These are phyloP conservation scores for Brachystomella parvula DNA, from an alignment of 1,140 invertebrate genomes.

Conservation along the genomic window DNA sequence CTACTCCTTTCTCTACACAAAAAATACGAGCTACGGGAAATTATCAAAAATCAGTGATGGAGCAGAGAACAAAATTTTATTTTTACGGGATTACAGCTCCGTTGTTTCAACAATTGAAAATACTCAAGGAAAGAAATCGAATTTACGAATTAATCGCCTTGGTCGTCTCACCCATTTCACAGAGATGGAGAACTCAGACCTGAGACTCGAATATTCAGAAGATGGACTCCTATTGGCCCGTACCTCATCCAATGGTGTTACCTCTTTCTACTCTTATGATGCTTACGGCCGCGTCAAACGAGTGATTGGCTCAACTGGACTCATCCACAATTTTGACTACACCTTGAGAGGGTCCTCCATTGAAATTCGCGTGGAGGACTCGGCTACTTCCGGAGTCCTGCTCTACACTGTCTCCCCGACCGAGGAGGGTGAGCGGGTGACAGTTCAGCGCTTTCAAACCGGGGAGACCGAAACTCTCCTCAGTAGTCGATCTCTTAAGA, in stretches of 20 bases:
- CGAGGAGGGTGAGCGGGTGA: conserved; percentile 28
- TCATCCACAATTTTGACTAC: conserved; percentile 30
- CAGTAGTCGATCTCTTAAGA: conserved; percentile 13
- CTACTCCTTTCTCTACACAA: conserved; percentile 91
- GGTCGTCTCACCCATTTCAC: conserved; percentile 69
- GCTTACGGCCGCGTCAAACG: conserved; percentile 26
- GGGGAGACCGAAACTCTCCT: conserved; percentile 1
- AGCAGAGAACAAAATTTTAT: conserved; percentile 84
- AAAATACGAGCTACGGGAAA: conserved; percentile 92
- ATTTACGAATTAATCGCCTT: conserved; percentile 76
- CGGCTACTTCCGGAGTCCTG: conserved; percentile 16
- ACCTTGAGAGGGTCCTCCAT: conserved; percentile 22
- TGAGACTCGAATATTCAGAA: conserved; percentile 30
- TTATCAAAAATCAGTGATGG: conserved; percentile 84
- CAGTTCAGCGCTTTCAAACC: conserved; percentile 11
- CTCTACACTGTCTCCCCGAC: conserved; percentile 18
- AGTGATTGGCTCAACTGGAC: conserved; percentile 29
- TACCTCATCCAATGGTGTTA: conserved; percentile 25
- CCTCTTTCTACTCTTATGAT: conserved; percentile 29
- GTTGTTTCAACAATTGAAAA: conserved; percentile 80
- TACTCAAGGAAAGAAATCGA: conserved; percentile 83
- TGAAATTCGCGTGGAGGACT: conserved; percentile 30
- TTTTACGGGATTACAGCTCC: conserved; percentile 72
- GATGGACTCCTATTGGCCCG: conserved; percentile 34
- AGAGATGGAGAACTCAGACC: conserved; percentile 42